Evolutionary conservation across 2,888 invertebrate genomes (phyloP).

Genomic region (Microplitis deprimator): DNA sequence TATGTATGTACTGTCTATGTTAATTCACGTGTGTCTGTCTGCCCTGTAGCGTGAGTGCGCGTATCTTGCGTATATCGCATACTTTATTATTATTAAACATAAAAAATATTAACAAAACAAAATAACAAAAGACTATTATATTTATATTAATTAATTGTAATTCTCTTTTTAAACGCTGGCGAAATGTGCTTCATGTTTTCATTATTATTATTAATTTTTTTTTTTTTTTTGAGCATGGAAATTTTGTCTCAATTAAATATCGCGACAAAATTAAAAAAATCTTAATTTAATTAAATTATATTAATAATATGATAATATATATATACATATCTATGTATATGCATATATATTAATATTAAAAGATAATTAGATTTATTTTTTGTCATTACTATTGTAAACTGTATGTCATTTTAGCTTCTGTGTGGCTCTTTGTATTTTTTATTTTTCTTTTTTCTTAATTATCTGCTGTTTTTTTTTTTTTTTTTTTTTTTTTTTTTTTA

Average conservation of each 20-base stretch:
- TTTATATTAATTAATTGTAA: constrained; percentile 52
- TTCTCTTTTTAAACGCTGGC: constrained; percentile 55
- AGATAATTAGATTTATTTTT: constrained; percentile 57
- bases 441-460: constrained; percentile 44
- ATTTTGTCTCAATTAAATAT: constrained; percentile 9
- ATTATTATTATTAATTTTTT: background rate
- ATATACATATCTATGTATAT: constrained; percentile 5
- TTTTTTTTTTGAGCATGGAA: constrained; percentile 8
- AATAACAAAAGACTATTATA: constrained; percentile 1
- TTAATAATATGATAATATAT: background rate
- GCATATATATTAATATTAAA: constrained; percentile 51
- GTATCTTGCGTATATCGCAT: constrained; percentile 15
- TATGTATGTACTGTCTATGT: constrained; percentile 27
- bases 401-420: constrained; percentile 53
- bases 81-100: constrained; percentile 35
- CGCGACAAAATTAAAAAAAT: background rate
- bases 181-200: constrained; percentile 54
- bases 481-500: constrained; percentile 48
- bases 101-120: background rate
- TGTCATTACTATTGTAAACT: constrained; percentile 56
- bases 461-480: constrained; percentile 30
- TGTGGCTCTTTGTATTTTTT: constrained; percentile 38
- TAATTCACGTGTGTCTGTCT: constrained; percentile 25
- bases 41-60: constrained; percentile 16
- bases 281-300: constrained; percentile 7